These are phyloP conservation scores for human DNA, from an alignment of 2,113 vertebrate genomes.

Conservation along the genomic window DNA sequence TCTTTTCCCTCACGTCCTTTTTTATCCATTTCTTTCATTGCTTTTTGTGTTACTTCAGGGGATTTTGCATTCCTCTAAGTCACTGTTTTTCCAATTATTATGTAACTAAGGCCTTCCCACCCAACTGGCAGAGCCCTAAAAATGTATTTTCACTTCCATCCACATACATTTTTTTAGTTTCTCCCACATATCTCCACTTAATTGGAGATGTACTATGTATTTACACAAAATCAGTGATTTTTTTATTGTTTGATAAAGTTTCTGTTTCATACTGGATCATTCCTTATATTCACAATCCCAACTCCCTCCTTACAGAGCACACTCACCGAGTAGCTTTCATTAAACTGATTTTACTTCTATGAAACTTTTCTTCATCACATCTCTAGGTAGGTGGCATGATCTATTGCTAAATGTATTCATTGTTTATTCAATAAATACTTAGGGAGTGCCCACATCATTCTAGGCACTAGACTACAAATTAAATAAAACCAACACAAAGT, in stretches of 20 bases:
- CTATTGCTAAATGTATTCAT: not conserved
- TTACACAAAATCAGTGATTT: not conserved
- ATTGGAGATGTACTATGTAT: not conserved
- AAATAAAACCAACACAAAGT: not conserved
- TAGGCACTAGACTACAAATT: not conserved
- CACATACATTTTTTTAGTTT: not conserved
- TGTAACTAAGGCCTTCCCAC: not conserved
- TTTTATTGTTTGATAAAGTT: not conserved
- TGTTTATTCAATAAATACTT: not conserved
- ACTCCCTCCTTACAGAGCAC: not conserved
- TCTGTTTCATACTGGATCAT: not conserved
- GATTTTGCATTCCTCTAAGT: not conserved
- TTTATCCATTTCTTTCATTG: slow-evolving; percentile 48
- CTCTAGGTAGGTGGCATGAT: not conserved
- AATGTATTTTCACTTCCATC: not conserved
- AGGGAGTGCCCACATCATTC: not conserved
- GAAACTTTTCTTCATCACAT: not conserved
- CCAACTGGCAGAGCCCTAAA: not conserved
- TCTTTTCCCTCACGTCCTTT: not conserved
- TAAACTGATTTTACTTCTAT: not conserved
- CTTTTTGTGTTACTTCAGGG: slow-evolving; percentile 30
- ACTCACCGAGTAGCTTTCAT: not conserved
- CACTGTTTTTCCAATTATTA: not conserved
- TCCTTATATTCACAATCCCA: not conserved
- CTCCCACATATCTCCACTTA: not conserved